Conservation (phyloP, 2,113 vertebrate genomes). For the Clarias batrachus region DNA sequence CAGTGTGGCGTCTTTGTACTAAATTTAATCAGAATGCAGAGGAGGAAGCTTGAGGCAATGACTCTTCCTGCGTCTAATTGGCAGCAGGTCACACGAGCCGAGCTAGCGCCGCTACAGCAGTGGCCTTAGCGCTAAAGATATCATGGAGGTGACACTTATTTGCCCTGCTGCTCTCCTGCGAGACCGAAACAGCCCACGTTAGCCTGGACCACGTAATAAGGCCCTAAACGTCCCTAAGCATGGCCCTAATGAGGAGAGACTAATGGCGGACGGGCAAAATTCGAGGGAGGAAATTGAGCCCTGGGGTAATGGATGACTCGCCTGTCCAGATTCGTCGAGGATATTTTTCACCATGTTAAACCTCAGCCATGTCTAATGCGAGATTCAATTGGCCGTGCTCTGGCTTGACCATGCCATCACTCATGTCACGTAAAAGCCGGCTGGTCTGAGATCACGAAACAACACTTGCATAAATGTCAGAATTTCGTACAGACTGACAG, state of each 20-base stretch:
- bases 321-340: conserved; percentile 33
- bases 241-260: conserved; percentile 49
- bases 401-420: conserved; percentile 3
- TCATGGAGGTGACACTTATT: conserved; percentile 44
- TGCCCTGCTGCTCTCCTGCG: conserved; percentile 19
- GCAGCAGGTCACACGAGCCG: conserved; percentile 23
- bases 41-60: conserved; percentile 41
- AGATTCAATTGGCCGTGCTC: conserved; percentile 33
- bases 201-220: conserved; percentile 46
- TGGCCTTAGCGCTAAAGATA: conserved; percentile 40
- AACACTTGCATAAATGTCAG: not conserved
- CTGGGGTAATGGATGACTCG: conserved; percentile 45
- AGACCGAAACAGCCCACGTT: conserved; percentile 39
- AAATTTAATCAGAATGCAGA: conserved; percentile 29
- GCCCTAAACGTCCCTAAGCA: conserved; percentile 46
- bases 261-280: conserved; percentile 40
- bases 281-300: conserved; percentile 37
- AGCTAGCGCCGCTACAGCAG: conserved; percentile 24
- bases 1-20: not conserved
- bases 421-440: conserved; percentile 9
- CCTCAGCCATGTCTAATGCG: conserved; percentile 25
- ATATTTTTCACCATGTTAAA: conserved; percentile 46
- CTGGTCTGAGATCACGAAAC: not conserved
- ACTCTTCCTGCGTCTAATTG: conserved; percentile 46
- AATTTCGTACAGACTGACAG: not conserved